Evolutionary conservation across 2,888 invertebrate species (phyloP), one percentile per base, ranked within the genome.

Genomic region (Sipha maydis): DNA sequence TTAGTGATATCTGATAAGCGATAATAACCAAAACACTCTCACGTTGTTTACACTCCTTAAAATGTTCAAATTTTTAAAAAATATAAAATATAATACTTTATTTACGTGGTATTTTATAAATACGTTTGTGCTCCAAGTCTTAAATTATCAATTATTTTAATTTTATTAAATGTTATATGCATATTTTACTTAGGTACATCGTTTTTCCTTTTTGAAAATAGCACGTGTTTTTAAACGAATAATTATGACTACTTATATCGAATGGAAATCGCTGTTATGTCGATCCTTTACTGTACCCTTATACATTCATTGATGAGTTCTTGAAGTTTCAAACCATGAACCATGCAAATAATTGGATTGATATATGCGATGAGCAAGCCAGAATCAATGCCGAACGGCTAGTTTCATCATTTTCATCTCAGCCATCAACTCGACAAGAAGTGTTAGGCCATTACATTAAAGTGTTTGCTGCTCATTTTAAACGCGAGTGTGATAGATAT

Each of bases 291-390:
- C 48, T 48, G 34, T 78, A 31, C 31, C 9, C 31, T 9, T 34
- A 28, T 41, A 25, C 41, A 38, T 41, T 38, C 75, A 31, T 67
- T 67, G 21, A 31, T 73, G 38, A 73, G 28, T 0, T 19, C 21
- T 31, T 48, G 17, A 25, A 67, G 56, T 41, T 67, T 25, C 67
- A 31, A 82, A 80, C 28, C 28, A 84, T 89, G 79, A 89, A 78
- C 48, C 79, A 89, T 85, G 67, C 85, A 25, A 89, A 88, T 67
- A 91, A 90, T 92, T 97, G 96, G 96, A 94, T 94, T 91, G 96
- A 96, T 92, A 96, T 96, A 92, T 96, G 96, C 93, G 96, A 97
- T 92, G 95, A 96, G 92, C 97, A 97, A 93, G 97, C 97, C 89
- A 95, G 95, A 91, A 94, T 95, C 90, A 96, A 97, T 89, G 97